Evolutionary conservation across 2,797 vertebrate genomes (phyloP).

Genomic region (Borostomias antarcticus): DNA sequence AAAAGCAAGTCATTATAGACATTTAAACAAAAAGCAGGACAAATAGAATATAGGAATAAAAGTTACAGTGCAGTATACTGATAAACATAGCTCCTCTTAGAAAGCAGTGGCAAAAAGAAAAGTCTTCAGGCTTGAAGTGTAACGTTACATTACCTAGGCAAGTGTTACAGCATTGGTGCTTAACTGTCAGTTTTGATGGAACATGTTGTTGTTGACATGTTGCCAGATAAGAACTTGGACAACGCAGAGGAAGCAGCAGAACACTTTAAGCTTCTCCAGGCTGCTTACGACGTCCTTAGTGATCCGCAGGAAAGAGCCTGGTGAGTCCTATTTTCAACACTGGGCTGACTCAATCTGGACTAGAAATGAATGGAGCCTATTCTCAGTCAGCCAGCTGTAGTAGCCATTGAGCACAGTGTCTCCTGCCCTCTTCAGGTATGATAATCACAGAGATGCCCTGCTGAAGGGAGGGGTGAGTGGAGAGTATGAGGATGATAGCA

Average conservation of each 20-base stretch:
- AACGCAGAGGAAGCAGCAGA: slow-evolving; percentile 90
- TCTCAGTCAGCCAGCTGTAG: no score
- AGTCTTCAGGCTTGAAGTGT: background rate
- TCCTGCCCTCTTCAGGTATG: slow-evolving; percentile 81
- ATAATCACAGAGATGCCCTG: slow-evolving; percentile 93
- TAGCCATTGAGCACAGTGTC: no score
- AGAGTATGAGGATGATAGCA: slow-evolving; percentile 90
- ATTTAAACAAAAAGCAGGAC: no score
- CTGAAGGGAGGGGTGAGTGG: slow-evolving; percentile 88
- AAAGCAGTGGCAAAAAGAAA: no score
- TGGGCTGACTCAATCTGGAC: background rate
- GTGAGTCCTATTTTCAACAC: slow-evolving; percentile 65
- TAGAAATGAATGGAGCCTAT: background rate
- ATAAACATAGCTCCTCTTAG: no score
- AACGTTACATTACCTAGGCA: background rate
- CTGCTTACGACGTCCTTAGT: slow-evolving; percentile 93
- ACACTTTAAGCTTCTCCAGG: slow-evolving; percentile 95
- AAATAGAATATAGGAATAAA: no score
- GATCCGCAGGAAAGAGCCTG: slow-evolving; percentile 96
- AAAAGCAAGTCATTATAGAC: no score
- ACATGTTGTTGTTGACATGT: slow-evolving; percentile 23
- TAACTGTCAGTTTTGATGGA: background rate
- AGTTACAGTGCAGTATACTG: no score
- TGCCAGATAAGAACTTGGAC: slow-evolving; percentile 94
- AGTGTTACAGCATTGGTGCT: background rate